phyloP scores from a whole-genome alignment of 2,797 vertebrate species.

The Anisognathus igniventris region DNA sequence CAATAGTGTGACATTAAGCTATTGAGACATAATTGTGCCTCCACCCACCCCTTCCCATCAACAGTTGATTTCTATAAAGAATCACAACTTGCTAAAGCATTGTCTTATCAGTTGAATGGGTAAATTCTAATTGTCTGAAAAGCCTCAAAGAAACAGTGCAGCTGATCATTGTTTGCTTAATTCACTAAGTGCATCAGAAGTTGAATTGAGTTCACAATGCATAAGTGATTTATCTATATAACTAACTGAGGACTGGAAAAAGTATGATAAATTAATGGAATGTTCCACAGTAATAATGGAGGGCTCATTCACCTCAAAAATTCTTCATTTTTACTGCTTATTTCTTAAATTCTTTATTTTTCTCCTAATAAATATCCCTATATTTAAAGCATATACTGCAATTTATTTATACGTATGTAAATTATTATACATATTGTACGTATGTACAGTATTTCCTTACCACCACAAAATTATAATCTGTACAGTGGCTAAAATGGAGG shows the following conservation, averaged over 20 bases:
- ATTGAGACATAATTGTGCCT: neutral
- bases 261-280: neutral
- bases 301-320: neutral
- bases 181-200: conserved; percentile 26
- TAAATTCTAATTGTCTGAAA: neutral
- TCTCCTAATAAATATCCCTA: neutral
- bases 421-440: too few species aligned
- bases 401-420: neutral
- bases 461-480: neutral
- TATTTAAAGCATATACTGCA: neutral
- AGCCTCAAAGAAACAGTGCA: neutral
- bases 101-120: neutral
- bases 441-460: neutral
- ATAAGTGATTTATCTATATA: conserved; percentile 14
- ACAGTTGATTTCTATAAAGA: neutral
- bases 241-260: neutral
- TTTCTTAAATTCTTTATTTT: neutral
- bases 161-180: neutral
- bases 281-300: neutral
- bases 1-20: neutral
- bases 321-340: neutral
- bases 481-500: neutral
- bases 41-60: neutral
- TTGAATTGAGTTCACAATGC: neutral
- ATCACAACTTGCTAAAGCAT: neutral